Conservation (phyloP, 2,888 invertebrate species). For the Nemoura dubitans region DNA sequence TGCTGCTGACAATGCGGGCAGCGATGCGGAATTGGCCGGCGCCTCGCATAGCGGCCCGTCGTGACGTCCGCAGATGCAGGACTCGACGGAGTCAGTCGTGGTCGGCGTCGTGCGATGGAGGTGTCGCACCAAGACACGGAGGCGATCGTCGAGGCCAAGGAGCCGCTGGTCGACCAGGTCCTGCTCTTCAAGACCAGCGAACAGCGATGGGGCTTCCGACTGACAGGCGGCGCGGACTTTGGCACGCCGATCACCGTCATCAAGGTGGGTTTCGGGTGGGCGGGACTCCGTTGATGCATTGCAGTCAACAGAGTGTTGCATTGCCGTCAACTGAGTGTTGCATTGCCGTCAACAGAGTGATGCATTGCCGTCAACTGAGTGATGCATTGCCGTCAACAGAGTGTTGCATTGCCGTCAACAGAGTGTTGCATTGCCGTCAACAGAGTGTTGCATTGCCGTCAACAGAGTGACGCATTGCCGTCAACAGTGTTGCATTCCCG, state of each 20-base stretch:
- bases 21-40: not conserved
- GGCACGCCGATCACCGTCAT: constrained; percentile 78
- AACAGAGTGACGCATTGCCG: no score
- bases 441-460: no score
- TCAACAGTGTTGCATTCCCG: no score
- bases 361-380: no score
- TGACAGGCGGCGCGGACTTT: constrained; percentile 78
- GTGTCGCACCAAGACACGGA: not conserved
- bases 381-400: no score
- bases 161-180: constrained; percentile 72
- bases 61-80: not conserved
- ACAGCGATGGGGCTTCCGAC: constrained; percentile 80
- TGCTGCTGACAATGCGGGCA: not conserved
- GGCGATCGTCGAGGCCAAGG: not conserved
- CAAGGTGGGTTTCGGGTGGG: constrained; percentile 67
- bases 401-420: no score
- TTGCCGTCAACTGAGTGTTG: no score
- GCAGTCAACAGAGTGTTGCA: no score
- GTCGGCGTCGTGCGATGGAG: not conserved
- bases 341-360: no score
- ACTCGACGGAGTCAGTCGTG: not conserved
- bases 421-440: no score
- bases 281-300: no score
- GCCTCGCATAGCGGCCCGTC: not conserved
- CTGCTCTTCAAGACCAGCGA: constrained; percentile 70